phyloP scores from a whole-genome alignment of 2,888 invertebrate species.

The Eupsilia transversa region DNA sequence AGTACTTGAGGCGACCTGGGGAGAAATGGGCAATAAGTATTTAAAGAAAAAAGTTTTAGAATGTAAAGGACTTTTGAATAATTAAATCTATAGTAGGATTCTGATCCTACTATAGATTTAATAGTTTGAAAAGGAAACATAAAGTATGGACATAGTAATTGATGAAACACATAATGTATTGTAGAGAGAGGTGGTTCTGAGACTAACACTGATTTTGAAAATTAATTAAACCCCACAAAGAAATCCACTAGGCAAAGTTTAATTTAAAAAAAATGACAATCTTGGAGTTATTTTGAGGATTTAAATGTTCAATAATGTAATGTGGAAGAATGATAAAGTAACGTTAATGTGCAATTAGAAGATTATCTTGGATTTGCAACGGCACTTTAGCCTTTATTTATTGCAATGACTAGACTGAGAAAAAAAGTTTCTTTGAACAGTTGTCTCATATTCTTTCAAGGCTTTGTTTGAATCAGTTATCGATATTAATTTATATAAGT shows the following conservation, averaged over 20 bases:
- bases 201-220: not conserved
- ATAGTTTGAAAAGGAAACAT: not conserved
- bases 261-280: not conserved
- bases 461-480: too few relatives aligned
- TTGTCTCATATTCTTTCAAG: too few relatives aligned
- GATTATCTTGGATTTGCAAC: conserved; percentile 6
- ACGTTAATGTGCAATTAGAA: not conserved
- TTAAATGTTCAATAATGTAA: not conserved
- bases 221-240: not conserved
- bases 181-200: not conserved
- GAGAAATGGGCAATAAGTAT: not conserved
- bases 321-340: conserved; percentile 13
- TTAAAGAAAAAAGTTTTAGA: not conserved
- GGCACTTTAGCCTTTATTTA: conserved; percentile 3
- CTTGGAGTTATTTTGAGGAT: conserved; percentile 1
- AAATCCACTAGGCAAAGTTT: not conserved
- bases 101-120: too few relatives aligned
- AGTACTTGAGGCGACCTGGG: conserved; percentile 96
- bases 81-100: not conserved
- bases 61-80: not conserved
- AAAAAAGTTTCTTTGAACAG: not conserved
- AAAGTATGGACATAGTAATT: not conserved
- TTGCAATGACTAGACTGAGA: not conserved
- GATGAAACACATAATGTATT: not conserved
- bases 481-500: too few relatives aligned